A percentile compares a stretch with the other conserved stretches of the same genome.
Evolutionary conservation across 2,113 vertebrate genomes (phyloP).

Genomic region (Xerus inauris): DNA sequence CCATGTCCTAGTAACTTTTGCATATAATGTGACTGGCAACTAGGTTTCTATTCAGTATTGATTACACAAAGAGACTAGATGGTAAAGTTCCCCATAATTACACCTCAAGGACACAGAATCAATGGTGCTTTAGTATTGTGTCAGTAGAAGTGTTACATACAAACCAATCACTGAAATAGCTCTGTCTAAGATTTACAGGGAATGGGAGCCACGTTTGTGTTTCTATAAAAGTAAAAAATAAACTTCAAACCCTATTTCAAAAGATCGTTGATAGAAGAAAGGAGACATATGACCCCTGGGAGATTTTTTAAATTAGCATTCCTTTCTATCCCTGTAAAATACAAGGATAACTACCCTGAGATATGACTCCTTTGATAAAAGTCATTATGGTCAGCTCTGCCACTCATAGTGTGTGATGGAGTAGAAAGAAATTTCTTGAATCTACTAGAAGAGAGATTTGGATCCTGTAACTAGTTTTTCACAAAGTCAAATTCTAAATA

Average conservation of each 20-base stretch:
- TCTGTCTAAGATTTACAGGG: not conserved
- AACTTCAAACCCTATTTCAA: not conserved
- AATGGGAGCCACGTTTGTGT: not conserved
- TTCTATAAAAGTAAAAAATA: constrained; percentile 28
- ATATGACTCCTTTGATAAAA: not conserved
- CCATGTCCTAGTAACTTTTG: not conserved
- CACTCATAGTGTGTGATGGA: not conserved
- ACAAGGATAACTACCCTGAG: not conserved
- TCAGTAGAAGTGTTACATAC: rapidly evolving
- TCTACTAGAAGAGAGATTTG: not conserved
- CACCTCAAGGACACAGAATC: constrained; percentile 24
- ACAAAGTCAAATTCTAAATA: not conserved
- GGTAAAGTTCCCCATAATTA: constrained; percentile 5
- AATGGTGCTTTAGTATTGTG: not conserved
- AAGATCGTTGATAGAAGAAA: not conserved
- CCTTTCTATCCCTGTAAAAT: not conserved
- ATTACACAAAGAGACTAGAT: constrained; percentile 26
- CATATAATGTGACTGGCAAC: not conserved
- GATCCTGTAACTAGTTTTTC: not conserved
- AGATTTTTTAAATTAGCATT: constrained; percentile 44
- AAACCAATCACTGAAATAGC: constrained; percentile 13
- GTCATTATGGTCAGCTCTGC: not conserved
- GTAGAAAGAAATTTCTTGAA: constrained; percentile 46
- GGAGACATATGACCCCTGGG: not conserved
- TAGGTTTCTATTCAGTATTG: constrained; percentile 11